Base-by-base conservation (phyloP, 2,797 vertebrate species). In the Parotocinclus haroldoi region DNA sequence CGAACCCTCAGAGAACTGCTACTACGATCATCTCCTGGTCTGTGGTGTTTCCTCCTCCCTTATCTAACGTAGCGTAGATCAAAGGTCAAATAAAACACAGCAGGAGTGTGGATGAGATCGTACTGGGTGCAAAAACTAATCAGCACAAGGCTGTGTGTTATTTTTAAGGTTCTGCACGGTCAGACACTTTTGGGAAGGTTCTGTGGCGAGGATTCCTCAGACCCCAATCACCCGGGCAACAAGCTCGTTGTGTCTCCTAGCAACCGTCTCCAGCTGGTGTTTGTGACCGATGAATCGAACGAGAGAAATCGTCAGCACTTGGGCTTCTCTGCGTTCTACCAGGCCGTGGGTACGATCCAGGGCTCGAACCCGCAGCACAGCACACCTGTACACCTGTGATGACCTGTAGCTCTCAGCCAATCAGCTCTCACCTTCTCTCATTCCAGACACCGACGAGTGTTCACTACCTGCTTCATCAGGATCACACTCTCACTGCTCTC, bases 21-120 rank as follows among this genome's bases (percentile, higher is more conserved):
- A 83, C 7, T 91, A 91, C 1, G 92, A 93, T 75, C 88, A 75
- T 44, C 80, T 93, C 66, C 82, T 88, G 90, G 92, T 93, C 82
- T 71, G 66, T 70, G 14, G 10, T 13, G n/a, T 51, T 38, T 55
- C 14, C 9, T 56, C 8, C 4, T 9, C 40, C 4, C 38, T 42
- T 42, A 7, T 42, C 10, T 42, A 9, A 7, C 9, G 10, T 42
- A 42, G 7, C 10, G 7, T 42, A 11, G 1, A 42, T 42, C 10
- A 42, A 27, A 27, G 27, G 2, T 2, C 27, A 27, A 5, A 5
- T 27, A 27, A n/a, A n/a, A n/a, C n/a, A n/a, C n/a, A n/a, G n/a
- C n/a, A n/a, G n/a, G n/a, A n/a, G n/a, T n/a, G n/a, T n/a, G n/a
- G n/a, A n/a, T n/a, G n/a, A n/a, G n/a, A n/a, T n/a, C n/a, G n/a